Percentiles rank a stretch among this genome's conserved stretches.
Evolutionary conservation across 2,797 vertebrate species (phyloP).

Genomic region (Philypnodon macrostomus): DNA sequence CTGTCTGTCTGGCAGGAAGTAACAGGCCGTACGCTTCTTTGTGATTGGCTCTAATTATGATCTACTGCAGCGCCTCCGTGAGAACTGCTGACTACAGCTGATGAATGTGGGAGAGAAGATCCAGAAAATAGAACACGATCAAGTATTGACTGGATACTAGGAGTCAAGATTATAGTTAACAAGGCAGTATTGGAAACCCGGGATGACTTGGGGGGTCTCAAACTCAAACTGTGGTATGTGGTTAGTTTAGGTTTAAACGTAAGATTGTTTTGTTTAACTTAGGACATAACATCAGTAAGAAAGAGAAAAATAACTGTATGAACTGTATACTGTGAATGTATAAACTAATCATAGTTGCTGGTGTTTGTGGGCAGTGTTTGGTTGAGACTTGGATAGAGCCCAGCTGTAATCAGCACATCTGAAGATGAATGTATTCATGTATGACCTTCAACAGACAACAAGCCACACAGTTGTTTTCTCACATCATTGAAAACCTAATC

Average conservation of each 20-base stretch:
- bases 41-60: conserved; percentile 76
- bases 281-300: no score
- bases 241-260: no score
- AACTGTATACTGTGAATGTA: no score
- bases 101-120: conserved; percentile 32
- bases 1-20: conserved; percentile 65
- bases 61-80: conserved; percentile 53
- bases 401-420: background rate
- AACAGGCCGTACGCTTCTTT: conserved; percentile 61
- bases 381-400: background rate
- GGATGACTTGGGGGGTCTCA: no score
- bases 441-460: conserved; percentile 2
- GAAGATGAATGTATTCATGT: background rate
- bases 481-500: no score
- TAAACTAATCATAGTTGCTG: background rate
- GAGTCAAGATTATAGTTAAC: background rate
- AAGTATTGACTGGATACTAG: conserved; percentile 16
- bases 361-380: no score
- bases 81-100: conserved; percentile 59
- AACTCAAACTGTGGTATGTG: no score
- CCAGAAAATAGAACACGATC: conserved; percentile 22
- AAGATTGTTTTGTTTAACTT: no score
- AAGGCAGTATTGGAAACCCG: no score
- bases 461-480: background rate
- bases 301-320: no score